These are phyloP conservation scores for Reticulitermes speratus DNA, from an alignment of 1,140 invertebrate genomes.

Conservation along the genomic window DNA sequence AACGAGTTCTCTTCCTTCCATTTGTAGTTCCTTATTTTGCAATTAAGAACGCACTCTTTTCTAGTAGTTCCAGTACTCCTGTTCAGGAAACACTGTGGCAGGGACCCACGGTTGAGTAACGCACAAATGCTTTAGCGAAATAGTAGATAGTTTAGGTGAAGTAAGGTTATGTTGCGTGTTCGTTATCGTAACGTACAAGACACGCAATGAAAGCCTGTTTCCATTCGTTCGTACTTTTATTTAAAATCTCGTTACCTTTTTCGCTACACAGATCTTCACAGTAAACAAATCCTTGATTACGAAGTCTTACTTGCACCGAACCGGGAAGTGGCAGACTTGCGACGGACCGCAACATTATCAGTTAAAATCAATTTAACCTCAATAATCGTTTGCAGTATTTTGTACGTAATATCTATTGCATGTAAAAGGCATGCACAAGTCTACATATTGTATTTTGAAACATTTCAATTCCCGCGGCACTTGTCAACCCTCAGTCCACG, in stretches of 20 bases:
- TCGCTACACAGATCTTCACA: background rate
- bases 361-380: no score
- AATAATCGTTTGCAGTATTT: no score
- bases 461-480: no score
- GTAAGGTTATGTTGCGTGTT: background rate
- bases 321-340: background rate
- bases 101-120: background rate
- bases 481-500: no score
- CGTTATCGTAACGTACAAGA: background rate
- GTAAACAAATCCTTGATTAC: background rate
- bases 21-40: no score
- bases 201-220: background rate
- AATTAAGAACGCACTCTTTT: no score
- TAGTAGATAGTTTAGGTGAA: background rate
- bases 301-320: background rate
- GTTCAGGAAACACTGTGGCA: background rate
- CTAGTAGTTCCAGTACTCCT: background rate
- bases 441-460: no score
- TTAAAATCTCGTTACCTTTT: background rate
- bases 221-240: background rate
- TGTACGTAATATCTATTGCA: no score
- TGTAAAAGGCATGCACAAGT: no score
- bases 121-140: background rate
- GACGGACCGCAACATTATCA: background rate
- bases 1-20: no score